Conservation (phyloP, 2,888 invertebrate species). For the Hetaerina titia region DNA sequence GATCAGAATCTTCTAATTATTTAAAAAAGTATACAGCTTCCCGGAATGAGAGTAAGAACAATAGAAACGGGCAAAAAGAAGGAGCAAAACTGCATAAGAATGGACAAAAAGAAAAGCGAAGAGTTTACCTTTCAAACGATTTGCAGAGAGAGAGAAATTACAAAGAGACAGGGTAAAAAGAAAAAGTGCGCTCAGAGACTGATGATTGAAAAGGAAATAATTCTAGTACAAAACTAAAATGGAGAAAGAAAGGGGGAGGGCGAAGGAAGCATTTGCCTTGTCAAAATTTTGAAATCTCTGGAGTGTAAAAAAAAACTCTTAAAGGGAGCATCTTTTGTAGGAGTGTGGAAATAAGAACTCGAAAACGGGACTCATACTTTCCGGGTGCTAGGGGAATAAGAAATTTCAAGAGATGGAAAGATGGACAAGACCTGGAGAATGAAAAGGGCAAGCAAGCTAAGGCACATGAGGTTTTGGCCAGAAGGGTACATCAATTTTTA, state of each 20-base stretch:
- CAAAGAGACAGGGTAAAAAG: background rate
- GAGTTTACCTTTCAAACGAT: background rate
- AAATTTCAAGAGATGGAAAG: too few relatives aligned
- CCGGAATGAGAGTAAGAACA: too few relatives aligned
- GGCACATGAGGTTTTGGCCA: too few relatives aligned
- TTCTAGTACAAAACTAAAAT: background rate
- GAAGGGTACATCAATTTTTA: too few relatives aligned
- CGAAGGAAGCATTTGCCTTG: slow-evolving; percentile 16
- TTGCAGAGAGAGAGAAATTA: background rate
- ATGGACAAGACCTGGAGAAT: too few relatives aligned
- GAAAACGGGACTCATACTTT: too few relatives aligned
- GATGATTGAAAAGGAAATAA: slow-evolving; percentile 48
- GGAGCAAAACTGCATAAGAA: too few relatives aligned
- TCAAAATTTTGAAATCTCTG: slow-evolving; percentile 53
- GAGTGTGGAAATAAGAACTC: slow-evolving; percentile 42
- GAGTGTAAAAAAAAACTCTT: background rate
- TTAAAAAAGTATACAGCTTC: too few relatives aligned
- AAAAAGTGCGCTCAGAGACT: background rate
- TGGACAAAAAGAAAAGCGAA: background rate
- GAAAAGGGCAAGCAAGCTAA: too few relatives aligned
- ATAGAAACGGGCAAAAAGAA: too few relatives aligned
- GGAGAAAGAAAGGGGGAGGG: slow-evolving; percentile 30
- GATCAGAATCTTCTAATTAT: too few relatives aligned
- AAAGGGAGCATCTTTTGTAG: slow-evolving; percentile 1
- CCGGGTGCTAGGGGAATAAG: too few relatives aligned